Percentiles rank a stretch among this genome's conserved stretches.
Conservation (phyloP, 2,797 vertebrate genomes). For the Sebastes aleutianus region DNA sequence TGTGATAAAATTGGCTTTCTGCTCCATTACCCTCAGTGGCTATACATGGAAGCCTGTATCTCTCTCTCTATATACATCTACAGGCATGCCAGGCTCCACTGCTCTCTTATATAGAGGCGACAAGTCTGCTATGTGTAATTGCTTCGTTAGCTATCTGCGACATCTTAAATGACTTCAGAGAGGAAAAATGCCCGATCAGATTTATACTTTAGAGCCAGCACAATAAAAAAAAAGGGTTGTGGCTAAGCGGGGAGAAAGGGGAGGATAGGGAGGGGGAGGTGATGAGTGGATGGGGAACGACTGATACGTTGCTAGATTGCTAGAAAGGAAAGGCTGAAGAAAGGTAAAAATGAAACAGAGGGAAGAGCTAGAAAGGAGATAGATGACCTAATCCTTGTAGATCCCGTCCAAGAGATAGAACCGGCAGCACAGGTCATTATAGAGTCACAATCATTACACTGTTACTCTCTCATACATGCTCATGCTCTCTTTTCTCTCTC, state of each 20-base stretch:
- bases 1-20: slow-evolving; percentile 65
- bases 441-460: slow-evolving; percentile 45
- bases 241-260: slow-evolving; percentile 2
- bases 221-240: slow-evolving; percentile 23
- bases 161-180: slow-evolving; percentile 50
- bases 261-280: neutral
- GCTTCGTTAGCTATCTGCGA: slow-evolving; percentile 55
- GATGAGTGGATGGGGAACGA: neutral
- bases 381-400: slow-evolving; percentile 35
- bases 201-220: slow-evolving; percentile 29
- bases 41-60: slow-evolving; percentile 38
- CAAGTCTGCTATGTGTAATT: slow-evolving; percentile 61
- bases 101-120: slow-evolving; percentile 41
- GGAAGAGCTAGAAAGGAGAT: slow-evolving; percentile 17
- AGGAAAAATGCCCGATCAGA: slow-evolving; percentile 23
- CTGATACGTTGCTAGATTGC: neutral
- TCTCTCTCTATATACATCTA: slow-evolving; percentile 35
- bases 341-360: slow-evolving; percentile 7
- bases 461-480: slow-evolving; percentile 7
- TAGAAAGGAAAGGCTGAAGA: neutral
- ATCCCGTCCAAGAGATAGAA: slow-evolving; percentile 20
- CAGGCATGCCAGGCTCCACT: slow-evolving; percentile 39
- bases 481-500: neutral
- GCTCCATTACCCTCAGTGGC: slow-evolving; percentile 63
- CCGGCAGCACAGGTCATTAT: slow-evolving; percentile 33